A percentile compares a stretch with the other conserved stretches of the same genome.
phyloP scores from a whole-genome alignment of 2,113 vertebrate genomes.

The Cinclus mexicanus region DNA sequence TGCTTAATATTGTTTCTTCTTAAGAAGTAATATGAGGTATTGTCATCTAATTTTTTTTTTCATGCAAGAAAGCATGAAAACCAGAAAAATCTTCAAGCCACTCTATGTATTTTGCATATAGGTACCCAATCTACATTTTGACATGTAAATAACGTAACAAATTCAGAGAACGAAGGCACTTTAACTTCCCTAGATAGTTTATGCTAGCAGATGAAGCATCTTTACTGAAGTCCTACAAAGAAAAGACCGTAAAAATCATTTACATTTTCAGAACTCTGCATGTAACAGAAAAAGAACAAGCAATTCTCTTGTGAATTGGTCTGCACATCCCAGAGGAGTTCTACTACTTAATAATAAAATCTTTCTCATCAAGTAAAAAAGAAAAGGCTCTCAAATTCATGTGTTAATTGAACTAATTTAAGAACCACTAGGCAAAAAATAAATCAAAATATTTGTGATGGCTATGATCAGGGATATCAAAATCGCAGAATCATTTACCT shows the following conservation, averaged over 20 bases:
- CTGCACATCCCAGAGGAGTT: background rate
- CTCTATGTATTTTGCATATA: background rate
- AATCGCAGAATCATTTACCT: background rate
- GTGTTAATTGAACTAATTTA: background rate
- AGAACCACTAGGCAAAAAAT: background rate
- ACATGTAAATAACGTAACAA: background rate
- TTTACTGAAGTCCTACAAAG: background rate
- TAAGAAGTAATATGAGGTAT: background rate
- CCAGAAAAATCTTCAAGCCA: background rate
- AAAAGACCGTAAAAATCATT: background rate
- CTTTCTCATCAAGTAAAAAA: background rate
- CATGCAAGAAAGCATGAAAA: background rate
- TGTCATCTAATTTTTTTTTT: background rate
- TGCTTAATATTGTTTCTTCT: background rate
- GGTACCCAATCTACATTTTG: background rate
- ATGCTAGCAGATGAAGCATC: background rate
- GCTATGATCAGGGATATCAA: background rate
- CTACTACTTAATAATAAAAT: background rate
- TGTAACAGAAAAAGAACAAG: background rate
- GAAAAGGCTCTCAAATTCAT: background rate
- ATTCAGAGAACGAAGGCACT: fast-evolving
- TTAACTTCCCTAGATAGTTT: background rate
- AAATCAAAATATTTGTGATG: background rate
- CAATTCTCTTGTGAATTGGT: background rate
- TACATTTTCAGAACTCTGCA: background rate